Percentiles rank a stretch among this genome's conserved stretches.
phyloP scores from a whole-genome alignment of 1,140 invertebrate species.

The Ectropis grisescens region DNA sequence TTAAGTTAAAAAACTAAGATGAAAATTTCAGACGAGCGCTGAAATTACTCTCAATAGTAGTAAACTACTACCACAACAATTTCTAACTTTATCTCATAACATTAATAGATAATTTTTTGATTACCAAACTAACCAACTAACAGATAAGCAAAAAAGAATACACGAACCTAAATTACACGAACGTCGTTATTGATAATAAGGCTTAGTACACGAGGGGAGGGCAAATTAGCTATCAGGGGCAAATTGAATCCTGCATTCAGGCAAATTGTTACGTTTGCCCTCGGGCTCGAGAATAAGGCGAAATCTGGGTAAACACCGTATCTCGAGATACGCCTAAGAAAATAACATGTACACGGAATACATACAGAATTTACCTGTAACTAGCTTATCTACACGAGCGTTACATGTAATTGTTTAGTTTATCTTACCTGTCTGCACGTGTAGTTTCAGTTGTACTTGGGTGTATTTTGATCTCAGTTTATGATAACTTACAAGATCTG shows the following conservation, averaged over 20 bases:
- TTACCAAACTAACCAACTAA: conserved; percentile 7
- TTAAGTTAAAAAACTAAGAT: no score
- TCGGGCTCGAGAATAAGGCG: neutral
- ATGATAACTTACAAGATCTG: no score
- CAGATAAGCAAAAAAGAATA: no score
- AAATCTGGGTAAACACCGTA: neutral
- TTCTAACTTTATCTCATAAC: conserved; percentile 1
- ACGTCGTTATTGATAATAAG: no score
- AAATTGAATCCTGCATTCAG: conserved; percentile 25
- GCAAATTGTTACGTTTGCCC: conserved; percentile 17
- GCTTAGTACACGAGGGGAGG: conserved; percentile 15
- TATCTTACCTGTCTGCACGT: neutral
- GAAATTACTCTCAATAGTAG: neutral
- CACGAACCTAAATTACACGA: no score
- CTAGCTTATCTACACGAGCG: neutral
- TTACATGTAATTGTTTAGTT: neutral
- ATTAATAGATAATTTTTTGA: conserved; percentile 3
- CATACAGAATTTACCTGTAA: neutral
- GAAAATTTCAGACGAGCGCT: no score
- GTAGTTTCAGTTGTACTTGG: neutral
- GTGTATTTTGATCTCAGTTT: no score
- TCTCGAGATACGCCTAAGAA: no score
- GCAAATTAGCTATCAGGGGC: conserved; percentile 25
- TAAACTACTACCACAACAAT: conserved; percentile 1
- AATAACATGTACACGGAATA: no score